These are phyloP conservation scores for Caenorhabditis drosophilae DNA, from an alignment of 2,888 invertebrate species.

Conservation along the genomic window DNA sequence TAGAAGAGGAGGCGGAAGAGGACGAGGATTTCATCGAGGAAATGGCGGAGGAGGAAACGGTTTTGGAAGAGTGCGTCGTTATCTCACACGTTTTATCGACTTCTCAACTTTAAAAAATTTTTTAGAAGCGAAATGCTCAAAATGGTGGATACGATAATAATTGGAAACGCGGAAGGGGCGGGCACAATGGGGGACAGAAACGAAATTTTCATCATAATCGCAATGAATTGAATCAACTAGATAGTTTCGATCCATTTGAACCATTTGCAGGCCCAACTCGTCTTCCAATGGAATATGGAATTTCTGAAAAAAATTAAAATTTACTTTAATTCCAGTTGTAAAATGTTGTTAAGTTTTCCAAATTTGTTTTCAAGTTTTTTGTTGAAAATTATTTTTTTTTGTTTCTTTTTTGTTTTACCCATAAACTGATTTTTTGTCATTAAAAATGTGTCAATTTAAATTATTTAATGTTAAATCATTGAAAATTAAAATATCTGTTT, in stretches of 20 bases:
- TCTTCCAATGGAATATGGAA: slow-evolving; percentile 41
- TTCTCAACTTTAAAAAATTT: not conserved
- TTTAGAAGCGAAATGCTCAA: slow-evolving; percentile 22
- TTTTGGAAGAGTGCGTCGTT: slow-evolving; percentile 4
- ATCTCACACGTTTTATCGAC: not conserved
- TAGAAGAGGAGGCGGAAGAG: slow-evolving; percentile 18
- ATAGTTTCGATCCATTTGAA: slow-evolving; percentile 54
- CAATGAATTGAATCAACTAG: slow-evolving; percentile 7
- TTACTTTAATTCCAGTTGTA: slow-evolving; percentile 4
- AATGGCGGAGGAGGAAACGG: slow-evolving; percentile 20
- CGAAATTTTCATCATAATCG: slow-evolving; percentile 18
- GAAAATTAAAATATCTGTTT: not conserved
- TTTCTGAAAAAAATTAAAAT: slow-evolving; percentile 1
- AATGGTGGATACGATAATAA: slow-evolving; percentile 13
- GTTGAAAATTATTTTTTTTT: not conserved
- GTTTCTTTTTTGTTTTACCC: slow-evolving; percentile 10
- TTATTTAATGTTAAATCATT: not conserved
- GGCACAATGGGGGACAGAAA: slow-evolving; percentile 18
- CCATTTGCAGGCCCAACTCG: slow-evolving; percentile 45
- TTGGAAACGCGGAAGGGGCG: slow-evolving; percentile 21
- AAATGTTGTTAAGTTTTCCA: slow-evolving; percentile 11
- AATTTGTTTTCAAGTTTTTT: no score
- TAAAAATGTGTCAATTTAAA: slow-evolving; percentile 5
- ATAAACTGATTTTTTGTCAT: slow-evolving; percentile 11
- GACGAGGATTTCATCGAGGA: slow-evolving; percentile 32